A percentile compares a stretch with the other conserved stretches of the same genome.
Conservation (phyloP, 2,888 invertebrate species). For the Lasioglossum zephyrum region DNA sequence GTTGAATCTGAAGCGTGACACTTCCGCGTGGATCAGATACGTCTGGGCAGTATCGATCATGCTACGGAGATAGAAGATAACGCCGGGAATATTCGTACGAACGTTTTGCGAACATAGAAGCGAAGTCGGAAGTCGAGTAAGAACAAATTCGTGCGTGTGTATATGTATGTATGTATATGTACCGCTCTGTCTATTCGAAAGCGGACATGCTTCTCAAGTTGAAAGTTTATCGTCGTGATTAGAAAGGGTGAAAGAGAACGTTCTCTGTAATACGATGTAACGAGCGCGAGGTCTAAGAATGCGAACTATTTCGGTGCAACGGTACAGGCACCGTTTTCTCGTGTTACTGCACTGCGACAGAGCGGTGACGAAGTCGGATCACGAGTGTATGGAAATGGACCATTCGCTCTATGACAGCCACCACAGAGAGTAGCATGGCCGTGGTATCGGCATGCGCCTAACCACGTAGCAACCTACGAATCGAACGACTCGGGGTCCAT, state of each 20-base stretch:
- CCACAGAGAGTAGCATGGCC: conserved; percentile 64
- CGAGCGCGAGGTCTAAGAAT: conserved; percentile 48
- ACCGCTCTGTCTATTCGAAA: conserved; percentile 14
- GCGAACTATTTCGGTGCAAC: conserved; percentile 52
- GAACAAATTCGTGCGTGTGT: background rate
- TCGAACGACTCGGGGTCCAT: conserved; percentile 70
- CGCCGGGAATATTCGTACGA: background rate
- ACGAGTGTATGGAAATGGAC: conserved; percentile 73
- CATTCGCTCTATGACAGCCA: conserved; percentile 70
- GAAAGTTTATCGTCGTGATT: conserved; percentile 43
- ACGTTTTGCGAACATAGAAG: background rate
- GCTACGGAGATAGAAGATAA: conserved; percentile 24
- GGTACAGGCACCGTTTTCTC: conserved; percentile 55
- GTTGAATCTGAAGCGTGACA: conserved; percentile 50
- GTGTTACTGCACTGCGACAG: conserved; percentile 58
- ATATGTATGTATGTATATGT: background rate
- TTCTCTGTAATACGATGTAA: conserved; percentile 35
- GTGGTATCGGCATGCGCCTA: conserved; percentile 69
- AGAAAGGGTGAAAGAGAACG: conserved; percentile 51
- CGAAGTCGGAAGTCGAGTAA: background rate
- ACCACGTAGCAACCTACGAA: conserved; percentile 74
- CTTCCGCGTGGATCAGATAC: conserved; percentile 56
- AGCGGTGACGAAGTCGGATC: conserved; percentile 62
- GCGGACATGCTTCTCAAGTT: conserved; percentile 13
- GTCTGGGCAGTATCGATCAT: conserved; percentile 36